Percentiles rank a stretch among this genome's conserved stretches.
Evolutionary conservation across 2,888 invertebrate species (phyloP).

Genomic region (Idaea aversata): DNA sequence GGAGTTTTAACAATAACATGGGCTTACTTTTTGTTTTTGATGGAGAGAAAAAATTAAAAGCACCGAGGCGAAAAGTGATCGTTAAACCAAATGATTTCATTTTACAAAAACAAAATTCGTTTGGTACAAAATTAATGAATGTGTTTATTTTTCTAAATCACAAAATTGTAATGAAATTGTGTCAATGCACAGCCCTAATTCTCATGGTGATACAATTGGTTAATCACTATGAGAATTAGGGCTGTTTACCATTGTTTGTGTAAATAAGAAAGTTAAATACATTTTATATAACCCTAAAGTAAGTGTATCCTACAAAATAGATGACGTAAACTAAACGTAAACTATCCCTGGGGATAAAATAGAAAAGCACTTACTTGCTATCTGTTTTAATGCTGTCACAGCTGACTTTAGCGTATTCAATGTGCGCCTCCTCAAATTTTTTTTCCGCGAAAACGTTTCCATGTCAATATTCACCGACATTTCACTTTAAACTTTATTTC

Average conservation of each 20-base stretch:
- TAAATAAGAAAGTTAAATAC: too few species aligned
- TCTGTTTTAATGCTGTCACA: slow-evolving; percentile 70
- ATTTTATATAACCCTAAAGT: not conserved
- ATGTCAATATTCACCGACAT: slow-evolving; percentile 72
- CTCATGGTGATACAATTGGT: too few species aligned
- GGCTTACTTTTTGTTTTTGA: not conserved
- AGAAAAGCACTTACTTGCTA: slow-evolving; percentile 65
- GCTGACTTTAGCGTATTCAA: slow-evolving; percentile 72
- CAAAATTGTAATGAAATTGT: not conserved
- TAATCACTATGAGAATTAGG: too few species aligned
- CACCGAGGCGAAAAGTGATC: slow-evolving; percentile 2
- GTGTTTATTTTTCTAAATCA: not conserved
- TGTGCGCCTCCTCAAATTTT: slow-evolving; percentile 70
- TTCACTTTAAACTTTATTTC: slow-evolving; percentile 35
- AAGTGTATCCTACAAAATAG: slow-evolving; percentile 18
- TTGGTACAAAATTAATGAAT: not conserved
- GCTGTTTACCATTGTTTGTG: too few species aligned
- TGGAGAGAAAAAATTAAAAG: not conserved
- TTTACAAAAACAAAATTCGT: not conserved
- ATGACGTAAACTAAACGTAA: slow-evolving; percentile 4
- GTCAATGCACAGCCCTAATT: too few species aligned
- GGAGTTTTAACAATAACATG: not conserved
- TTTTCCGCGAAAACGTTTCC: slow-evolving; percentile 69
- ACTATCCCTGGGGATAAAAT: not conserved
- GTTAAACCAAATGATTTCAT: not conserved